Base-by-base conservation (phyloP, 2,797 vertebrate species). In the Pseudochirops corinnae region DNA sequence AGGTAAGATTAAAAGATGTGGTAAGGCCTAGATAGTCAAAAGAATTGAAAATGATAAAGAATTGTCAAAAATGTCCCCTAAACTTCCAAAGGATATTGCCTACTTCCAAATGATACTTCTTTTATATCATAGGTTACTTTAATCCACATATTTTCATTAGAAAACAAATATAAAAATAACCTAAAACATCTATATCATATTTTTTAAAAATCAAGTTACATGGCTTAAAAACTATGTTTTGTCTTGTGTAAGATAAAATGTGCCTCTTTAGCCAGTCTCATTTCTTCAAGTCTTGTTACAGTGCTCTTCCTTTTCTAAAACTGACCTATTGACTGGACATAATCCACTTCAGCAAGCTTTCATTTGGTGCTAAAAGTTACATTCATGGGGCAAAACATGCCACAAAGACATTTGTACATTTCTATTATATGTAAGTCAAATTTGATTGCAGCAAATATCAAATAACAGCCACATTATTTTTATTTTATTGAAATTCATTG, bases 401-500 rank as follows among this genome's bases (percentile, higher is more conserved):
- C 90, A 90, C 62, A 18, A 90, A 92, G 55, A 56, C 12, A 10
- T 4, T 2, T 96, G 7, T 1, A 12, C 57, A 3, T 87, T 93
- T 95, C 58, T 95, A 50, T 96, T 91, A 87, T 91, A 87, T 93
- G 87, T 94, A 93, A 50, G 62, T 93, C 62, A 87, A 1, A 92
- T 93, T 96, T 94, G 92, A 82, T 94, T 95, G 90, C 62, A 91
- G 74, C 92, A 26, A 95, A 60, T 92, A 93, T 94, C 18, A 4
- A 58, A 58, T 94, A 1, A 93, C 55, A 0, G 93, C 92, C 57
- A 1, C 28, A 33, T 92, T 92, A 9, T 95, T 95, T 93, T 92
- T 10, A 92, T 94, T 94, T 97, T 93, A 90, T 96, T 29, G 46
- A 96, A 10, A 93, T 95, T 95, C 95, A 87, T 92, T 74, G 9